Percentiles rank a stretch among this genome's conserved stretches.
phyloP scores from a whole-genome alignment of 2,113 vertebrate genomes.

The Megaceryle torquata region DNA sequence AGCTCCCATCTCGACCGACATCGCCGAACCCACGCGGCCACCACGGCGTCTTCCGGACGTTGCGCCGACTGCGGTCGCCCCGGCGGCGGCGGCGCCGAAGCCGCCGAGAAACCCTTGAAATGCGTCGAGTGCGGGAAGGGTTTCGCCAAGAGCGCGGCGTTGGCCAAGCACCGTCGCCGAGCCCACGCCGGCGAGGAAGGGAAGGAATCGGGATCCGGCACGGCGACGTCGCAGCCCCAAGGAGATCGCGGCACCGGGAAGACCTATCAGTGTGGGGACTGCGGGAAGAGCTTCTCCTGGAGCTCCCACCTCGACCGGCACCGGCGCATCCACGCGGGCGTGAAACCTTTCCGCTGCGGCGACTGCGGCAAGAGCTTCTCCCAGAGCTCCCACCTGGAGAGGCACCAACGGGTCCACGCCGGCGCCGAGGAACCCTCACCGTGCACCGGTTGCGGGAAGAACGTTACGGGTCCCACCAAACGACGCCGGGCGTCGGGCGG shows the following conservation, averaged over 20 bases:
- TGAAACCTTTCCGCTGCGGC: neutral
- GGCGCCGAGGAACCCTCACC: neutral
- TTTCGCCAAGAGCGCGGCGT: neutral
- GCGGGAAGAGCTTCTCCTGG: conserved; percentile 1
- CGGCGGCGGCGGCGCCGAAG: too few species aligned
- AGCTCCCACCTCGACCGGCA: conserved; percentile 32
- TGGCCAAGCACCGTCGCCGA: neutral
- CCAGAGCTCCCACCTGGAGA: neutral
- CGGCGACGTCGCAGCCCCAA: neutral
- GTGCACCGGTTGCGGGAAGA: neutral
- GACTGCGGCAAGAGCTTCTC: conserved; percentile 22
- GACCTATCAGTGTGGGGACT: neutral
- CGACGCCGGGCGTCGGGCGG: too few species aligned
- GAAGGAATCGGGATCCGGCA: neutral
- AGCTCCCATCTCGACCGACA: conserved; percentile 87
- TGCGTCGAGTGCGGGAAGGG: neutral
- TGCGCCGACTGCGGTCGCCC: conserved; percentile 73
- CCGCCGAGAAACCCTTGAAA: neutral
- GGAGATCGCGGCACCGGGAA: neutral
- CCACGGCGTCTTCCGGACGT: neutral
- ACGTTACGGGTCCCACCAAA: too few species aligned
- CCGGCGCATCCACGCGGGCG: neutral
- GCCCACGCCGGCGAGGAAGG: neutral
- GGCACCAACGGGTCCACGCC: conserved; percentile 1
- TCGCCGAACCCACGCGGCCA: conserved; percentile 78